Base-by-base conservation (phyloP, 2,113 vertebrate genomes). In the Odocoileus hemionus region DNA sequence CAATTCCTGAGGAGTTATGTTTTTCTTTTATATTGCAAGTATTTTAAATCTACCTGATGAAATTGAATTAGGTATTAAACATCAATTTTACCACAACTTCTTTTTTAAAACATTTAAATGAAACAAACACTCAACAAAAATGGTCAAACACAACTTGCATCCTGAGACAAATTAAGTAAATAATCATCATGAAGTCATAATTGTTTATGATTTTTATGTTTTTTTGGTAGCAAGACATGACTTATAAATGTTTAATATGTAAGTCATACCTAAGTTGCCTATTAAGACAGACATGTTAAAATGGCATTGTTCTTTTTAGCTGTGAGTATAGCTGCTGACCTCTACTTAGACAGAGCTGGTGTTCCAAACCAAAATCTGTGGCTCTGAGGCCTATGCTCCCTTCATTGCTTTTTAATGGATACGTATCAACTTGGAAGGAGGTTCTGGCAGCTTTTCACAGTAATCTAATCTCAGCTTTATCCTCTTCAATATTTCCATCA, bases 401-500 rank as follows among this genome's bases (percentile, higher is more conserved):
- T 89, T 84, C 87, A 80, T 47, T 93, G 30, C 33, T 96, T 13
- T 96, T 92, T 96, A 95, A 50, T 96, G n/a, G 57, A 91, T 88
- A 91, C n/a, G 36, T 86, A 74, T 84, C 60, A 91, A 52, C 78
- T 91, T 89, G 50, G 86, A 91, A 94, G 82, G 86, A 91, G 70
- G 45, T 79, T 96, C 82, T 97, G 95, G 86, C 86, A 94, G 43
- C 89, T 91, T 89, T 93, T 91, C 90, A 76, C 17, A 92, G 45
- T 70, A 97, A 95, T 61, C 87, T 98, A 92, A 97, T 97, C 61
- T 95, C 70, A 96, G 58, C 86, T 92, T 85, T 88, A 30, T 94
- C 90, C 47, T 89, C 84, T 86, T 90, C 92, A 96, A 78, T 96
- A 98, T 95, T 92, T 95, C 97, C 95, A 95, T 95, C 92, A 88